Base-by-base conservation (phyloP, 2,797 vertebrate species). In the Pelodytes ibericus region DNA sequence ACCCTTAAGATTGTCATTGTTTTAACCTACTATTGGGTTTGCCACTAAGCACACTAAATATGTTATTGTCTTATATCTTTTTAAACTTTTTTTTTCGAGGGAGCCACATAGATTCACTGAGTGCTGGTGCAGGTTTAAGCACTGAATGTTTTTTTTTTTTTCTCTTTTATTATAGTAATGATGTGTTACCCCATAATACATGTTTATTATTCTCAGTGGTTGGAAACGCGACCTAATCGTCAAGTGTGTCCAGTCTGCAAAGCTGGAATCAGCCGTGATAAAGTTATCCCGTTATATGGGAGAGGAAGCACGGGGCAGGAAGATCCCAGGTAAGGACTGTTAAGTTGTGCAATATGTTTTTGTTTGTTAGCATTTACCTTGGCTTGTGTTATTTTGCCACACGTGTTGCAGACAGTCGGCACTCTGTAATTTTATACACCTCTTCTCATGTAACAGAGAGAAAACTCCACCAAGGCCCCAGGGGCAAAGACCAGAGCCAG, bases 221-320 rank as follows among this genome's bases (percentile, higher is more conserved):
- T 99, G 85, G 98, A 99, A 86, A 99, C 98, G 4, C 91, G 96
- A 86, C 97, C 98, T 20, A 99, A 95, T 87, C 92, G 97, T 83
- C 98, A 99, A 82, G 97, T 99, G 80, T 99, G 98, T 88, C 98
- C 98, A 1, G 98, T 99, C 0, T 99, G 97, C 83, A 99, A 99
- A 92, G 98, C 98, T 1, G 98, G 98, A 68, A 98, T 99, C 88
- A 99, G 97, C 83, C 87, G 96, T 75, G 98, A 99, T 79, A 99
- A 99, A 89, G 98, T 99, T 47, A 99, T 99, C 85, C 98, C 98
- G 0, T 88, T 99, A 3, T 99, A 99, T 29, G 98, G 98, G 63
- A 90, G 97, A 64, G 97, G 98, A 33, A 99, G 96, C 87, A 98
- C 96, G 0, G 94, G 95, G 25, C 98, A 99, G 57, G 96, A 99